Evolutionary conservation across 2,888 invertebrate species (phyloP), one percentile per base, ranked within the genome.

Genomic region (Folsomia candida): DNA sequence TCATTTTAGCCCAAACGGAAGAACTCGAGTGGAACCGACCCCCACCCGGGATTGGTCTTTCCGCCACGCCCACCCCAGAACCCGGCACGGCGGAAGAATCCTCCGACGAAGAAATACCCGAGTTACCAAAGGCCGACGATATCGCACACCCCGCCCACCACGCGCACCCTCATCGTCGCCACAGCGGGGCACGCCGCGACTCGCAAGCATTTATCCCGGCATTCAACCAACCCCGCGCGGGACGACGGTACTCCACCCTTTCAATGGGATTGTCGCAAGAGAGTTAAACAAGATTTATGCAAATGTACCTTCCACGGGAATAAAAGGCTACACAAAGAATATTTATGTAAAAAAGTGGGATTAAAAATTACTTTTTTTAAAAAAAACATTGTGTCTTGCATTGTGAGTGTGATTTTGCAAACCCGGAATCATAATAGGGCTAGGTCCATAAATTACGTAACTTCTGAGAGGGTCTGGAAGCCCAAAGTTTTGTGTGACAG

Each of bases 1-100:
- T 73, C 9, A 27, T 76, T 2, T 29, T 75, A 24, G 76, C 74
- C 6, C 73, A 72, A 2, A 74, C 69, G 2, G 71, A 75, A 26
- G 74, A 71, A 25, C 69, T 75, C 67, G 27, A 57, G 26, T 76
- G 76, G 76, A 71, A 74, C 28, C 29, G 29, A 18, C 54, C 54
- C 20, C 54, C 54, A 54, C 20, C 20, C 4, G 20, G 4, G 4
- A 6, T n/a, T 4, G 54, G 22, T 18, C 11, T 18, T 4, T 54
- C 54, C 4, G 47, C 47, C 9, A 18, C 9, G 18, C 47, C 47
- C 47, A 18, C 9, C 9, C 9, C 9, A 47, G 47, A 47, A 47
- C 9, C 9, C 18, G 47, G 18, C 9, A 20, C 6, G 54, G 54
- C 6, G 20, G 54, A 54, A n/a, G 54, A 54, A 20, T 37, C 37